Conservation (phyloP, 2,888 invertebrate species). For the Diaphora mendica region DNA sequence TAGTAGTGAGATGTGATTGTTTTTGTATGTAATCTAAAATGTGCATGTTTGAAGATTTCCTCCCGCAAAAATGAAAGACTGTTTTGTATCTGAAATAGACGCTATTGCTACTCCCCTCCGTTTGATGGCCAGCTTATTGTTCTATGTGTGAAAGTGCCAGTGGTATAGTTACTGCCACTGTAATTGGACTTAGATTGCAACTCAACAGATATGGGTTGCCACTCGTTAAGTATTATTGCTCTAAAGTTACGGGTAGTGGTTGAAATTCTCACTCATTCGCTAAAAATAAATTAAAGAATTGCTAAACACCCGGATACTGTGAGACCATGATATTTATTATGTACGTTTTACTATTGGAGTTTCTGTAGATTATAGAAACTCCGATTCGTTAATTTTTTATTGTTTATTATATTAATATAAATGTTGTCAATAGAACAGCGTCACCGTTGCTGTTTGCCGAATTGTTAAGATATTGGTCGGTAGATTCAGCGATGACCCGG, state of each 20-base stretch:
- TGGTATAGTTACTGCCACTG: background rate
- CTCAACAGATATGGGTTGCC: background rate
- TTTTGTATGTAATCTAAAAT: too few relatives aligned
- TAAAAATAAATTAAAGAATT: background rate
- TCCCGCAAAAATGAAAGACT: too few relatives aligned
- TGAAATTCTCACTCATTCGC: background rate
- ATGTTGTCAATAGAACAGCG: slow-evolving; percentile 74
- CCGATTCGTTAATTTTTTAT: background rate
- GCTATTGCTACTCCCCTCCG: too few relatives aligned
- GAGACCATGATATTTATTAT: too few relatives aligned
- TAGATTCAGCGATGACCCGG: slow-evolving; percentile 73
- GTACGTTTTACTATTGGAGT: too few relatives aligned
- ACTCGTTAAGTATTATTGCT: background rate
- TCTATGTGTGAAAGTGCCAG: background rate
- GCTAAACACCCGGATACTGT: too few relatives aligned
- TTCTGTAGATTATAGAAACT: background rate
- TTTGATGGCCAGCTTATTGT: too few relatives aligned
- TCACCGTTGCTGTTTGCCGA: slow-evolving; percentile 88
- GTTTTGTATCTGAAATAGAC: too few relatives aligned
- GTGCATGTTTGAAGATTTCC: too few relatives aligned
- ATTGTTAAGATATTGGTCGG: slow-evolving; percentile 82
- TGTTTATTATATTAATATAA: background rate
- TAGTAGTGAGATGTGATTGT: too few relatives aligned
- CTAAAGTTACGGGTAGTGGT: background rate
- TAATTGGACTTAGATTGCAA: background rate